A percentile compares a stretch with the other conserved stretches of the same genome.
phyloP scores from a whole-genome alignment of 2,888 invertebrate species.

The Cenopis cana region DNA sequence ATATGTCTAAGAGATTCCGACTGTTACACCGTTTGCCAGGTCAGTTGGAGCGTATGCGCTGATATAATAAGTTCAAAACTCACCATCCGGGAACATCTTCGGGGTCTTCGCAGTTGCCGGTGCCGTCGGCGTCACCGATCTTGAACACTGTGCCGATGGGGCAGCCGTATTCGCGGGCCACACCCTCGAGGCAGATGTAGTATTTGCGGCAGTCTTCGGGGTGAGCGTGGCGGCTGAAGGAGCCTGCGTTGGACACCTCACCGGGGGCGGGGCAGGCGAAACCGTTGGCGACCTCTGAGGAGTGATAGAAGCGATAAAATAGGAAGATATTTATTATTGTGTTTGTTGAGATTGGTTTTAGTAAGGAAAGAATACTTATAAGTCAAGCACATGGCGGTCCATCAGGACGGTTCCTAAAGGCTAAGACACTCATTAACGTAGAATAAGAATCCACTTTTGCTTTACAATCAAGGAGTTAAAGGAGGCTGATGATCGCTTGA shows the following conservation, averaged over 20 bases:
- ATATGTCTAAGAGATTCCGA: constrained; percentile 8
- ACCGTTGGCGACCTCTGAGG: constrained; percentile 95
- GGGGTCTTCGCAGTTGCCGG: constrained; percentile 97
- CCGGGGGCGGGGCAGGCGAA: constrained; percentile 94
- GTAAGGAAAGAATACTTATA: too few relatives aligned
- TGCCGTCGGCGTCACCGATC: constrained; percentile 95
- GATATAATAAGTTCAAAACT: constrained; percentile 70
- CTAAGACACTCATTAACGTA: too few relatives aligned
- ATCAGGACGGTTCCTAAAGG: too few relatives aligned
- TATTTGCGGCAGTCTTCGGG: constrained; percentile 98
- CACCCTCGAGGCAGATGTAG: constrained; percentile 96
- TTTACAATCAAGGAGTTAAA: background rate
- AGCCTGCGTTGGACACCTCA: constrained; percentile 92
- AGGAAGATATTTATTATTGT: background rate
- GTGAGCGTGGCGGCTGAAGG: constrained; percentile 97
- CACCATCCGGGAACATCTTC: constrained; percentile 98
- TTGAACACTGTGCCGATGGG: constrained; percentile 98
- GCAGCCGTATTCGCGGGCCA: constrained; percentile 97
- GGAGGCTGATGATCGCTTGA: background rate
- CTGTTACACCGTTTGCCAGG: constrained; percentile 7
- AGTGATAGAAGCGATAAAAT: constrained; percentile 53
- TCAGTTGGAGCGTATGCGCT: constrained; percentile 33
- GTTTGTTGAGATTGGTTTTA: background rate
- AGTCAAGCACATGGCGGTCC: too few relatives aligned
- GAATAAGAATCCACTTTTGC: too few relatives aligned